Evolutionary conservation across 2,797 vertebrate genomes (phyloP).

Genomic region (Monodelphis domestica): DNA sequence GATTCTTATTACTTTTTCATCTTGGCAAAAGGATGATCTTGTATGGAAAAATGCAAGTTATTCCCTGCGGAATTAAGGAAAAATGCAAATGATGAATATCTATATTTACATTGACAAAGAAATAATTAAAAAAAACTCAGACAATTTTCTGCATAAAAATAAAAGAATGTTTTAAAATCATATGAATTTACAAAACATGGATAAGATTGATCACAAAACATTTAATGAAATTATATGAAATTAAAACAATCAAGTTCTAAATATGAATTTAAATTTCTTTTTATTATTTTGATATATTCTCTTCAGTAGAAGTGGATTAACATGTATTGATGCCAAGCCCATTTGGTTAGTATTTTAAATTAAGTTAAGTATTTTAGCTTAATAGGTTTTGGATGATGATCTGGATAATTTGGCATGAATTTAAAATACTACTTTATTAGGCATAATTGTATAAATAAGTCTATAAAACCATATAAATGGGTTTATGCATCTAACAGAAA

Average conservation of each 20-base stretch:
- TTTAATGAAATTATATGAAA: not conserved
- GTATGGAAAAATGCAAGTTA: not conserved
- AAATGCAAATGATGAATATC: not conserved
- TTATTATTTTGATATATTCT: not conserved
- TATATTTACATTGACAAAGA: not conserved
- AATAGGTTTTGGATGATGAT: not conserved
- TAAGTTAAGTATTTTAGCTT: not conserved
- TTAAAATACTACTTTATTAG: conserved; percentile 6
- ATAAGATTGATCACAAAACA: not conserved
- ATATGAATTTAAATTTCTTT: not conserved
- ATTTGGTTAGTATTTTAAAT: not conserved
- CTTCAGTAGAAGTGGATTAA: not conserved
- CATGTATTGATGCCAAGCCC: not conserved
- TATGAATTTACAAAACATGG: not conserved
- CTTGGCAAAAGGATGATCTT: not conserved
- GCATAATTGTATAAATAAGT: conserved; percentile 24
- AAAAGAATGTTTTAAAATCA: not conserved
- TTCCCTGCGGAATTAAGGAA: not conserved
- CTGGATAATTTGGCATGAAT: not conserved
- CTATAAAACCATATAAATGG: not conserved
- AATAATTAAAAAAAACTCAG: not conserved
- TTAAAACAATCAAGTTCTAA: not conserved
- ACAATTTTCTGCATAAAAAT: not conserved
- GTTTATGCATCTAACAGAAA: not conserved
- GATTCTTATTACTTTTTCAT: not conserved